Evolutionary conservation across 1,140 invertebrate genomes (phyloP), one percentile per base, ranked within the genome.

Genomic region (Proales similis): DNA sequence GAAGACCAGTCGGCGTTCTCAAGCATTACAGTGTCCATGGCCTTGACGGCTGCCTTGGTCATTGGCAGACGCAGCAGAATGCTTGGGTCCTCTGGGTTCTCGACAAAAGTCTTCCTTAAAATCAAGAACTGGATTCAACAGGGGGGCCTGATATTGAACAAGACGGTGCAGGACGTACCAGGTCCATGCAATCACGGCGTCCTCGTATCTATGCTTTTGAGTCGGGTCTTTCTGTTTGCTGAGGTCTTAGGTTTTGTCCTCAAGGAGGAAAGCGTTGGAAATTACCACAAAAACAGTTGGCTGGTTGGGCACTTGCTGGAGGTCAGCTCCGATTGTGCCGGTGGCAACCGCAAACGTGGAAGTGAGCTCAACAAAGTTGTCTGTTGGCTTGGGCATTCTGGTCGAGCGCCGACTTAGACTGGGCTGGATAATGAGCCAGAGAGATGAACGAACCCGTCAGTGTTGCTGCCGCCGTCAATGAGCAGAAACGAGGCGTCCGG

Each of bases 301-400:
- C 49, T 72, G 66, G 49, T 72, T 72, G 9, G 71, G 71, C 26
- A 72, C 66, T 66, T 68, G 67, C 53, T 68, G 68, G 14, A 72
- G 39, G 64, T 67, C 60, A 3, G 68, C 71, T 29, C 65, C 62
- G 24, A 72, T 63, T 4, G 64, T 26, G 1, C 68, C 66, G 5
- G 67, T 71, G 20, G 63, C 67, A 0, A 63, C 65, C 6, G 68
- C 69, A 46, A 72, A 48, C 32, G 68, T 64, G 12, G 67, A 67
- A 12, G 66, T 68, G 32, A 70, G 39, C 0, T 64, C 61, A 20
- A 72, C 69, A 64, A 70, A 69, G 43, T 62, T 67, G 45, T 71
- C 69, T 26, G 66, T 69, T 24, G 51, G 62, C 1, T 64, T 64
- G 17, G 69, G 68, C 19, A 67, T 65, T 0, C 68, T 69, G 24